Evolutionary conservation across 92 coral and sea anemone genomes (phyloP).

Genomic region (Parazoanthus darwini): DNA sequence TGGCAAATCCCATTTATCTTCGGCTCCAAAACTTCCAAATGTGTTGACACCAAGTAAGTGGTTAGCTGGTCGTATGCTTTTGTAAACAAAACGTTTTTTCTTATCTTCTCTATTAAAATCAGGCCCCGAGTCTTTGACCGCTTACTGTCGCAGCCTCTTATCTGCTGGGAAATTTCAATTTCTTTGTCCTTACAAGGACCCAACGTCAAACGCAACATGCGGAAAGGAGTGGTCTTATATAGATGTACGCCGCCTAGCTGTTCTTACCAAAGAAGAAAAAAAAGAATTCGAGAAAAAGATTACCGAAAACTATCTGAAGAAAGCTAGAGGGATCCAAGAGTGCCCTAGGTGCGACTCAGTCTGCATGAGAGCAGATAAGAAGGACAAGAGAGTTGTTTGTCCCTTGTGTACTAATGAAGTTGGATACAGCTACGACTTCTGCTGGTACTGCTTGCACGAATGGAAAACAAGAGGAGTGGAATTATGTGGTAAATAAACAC

Average conservation of each 20-base stretch:
- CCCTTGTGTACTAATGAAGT: conserved; percentile 42
- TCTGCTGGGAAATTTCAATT: conserved; percentile 45
- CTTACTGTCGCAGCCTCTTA: conserved; percentile 46
- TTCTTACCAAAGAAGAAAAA: conserved; percentile 42
- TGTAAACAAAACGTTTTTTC: neutral
- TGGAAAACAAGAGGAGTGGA: conserved; percentile 32
- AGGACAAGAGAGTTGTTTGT: conserved; percentile 44
- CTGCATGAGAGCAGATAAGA: conserved; percentile 42
- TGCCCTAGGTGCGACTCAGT: conserved; percentile 47
- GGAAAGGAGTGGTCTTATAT: conserved; percentile 49
- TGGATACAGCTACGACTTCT: conserved; percentile 38
- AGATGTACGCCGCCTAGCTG: conserved; percentile 48
- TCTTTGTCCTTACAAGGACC: conserved; percentile 40
- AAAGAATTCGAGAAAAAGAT: conserved; percentile 45
- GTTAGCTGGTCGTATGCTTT: neutral
- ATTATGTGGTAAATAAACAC: neutral
- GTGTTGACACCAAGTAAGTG: neutral
- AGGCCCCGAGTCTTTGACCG: conserved; percentile 53
- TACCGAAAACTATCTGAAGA: conserved; percentile 40
- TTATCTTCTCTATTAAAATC: neutral
- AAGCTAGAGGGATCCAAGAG: conserved; percentile 47
- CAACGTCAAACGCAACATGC: conserved; percentile 1
- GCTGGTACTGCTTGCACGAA: conserved; percentile 48
- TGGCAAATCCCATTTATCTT: too few relatives aligned
- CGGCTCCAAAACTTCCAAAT: too few relatives aligned